Conservation (phyloP, 2,113 vertebrate species). For the Cettia cetti region DNA sequence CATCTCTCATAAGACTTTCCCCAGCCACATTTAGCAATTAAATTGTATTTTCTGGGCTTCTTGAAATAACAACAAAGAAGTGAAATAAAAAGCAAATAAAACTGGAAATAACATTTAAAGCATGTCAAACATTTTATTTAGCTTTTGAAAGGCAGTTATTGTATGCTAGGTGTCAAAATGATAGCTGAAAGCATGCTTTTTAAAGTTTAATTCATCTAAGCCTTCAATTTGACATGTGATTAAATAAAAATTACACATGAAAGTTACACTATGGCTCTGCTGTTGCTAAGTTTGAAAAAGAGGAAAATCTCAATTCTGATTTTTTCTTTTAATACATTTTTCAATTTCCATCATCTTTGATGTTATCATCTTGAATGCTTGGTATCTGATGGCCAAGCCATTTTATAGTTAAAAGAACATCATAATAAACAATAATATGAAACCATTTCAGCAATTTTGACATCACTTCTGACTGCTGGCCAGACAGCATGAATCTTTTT, state of each 20-base stretch:
- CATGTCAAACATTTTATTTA: constrained; percentile 59
- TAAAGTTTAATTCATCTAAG: constrained; percentile 61
- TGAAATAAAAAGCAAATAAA: constrained; percentile 63
- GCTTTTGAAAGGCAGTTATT: constrained; percentile 66
- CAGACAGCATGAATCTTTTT: background rate
- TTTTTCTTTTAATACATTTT: background rate
- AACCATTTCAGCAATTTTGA: background rate
- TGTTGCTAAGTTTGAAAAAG: background rate
- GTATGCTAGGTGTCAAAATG: constrained; percentile 59
- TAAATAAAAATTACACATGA: constrained; percentile 49
- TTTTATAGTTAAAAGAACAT: background rate
- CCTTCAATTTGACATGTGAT: constrained; percentile 44
- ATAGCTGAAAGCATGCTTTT: constrained; percentile 53
- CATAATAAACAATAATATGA: background rate
- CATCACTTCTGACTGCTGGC: background rate
- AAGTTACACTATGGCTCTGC: background rate
- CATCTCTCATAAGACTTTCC: constrained; percentile 19
- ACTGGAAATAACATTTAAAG: constrained; percentile 60
- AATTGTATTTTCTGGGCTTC: constrained; percentile 48
- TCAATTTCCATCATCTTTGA: background rate
- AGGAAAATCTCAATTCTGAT: background rate
- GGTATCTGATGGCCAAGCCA: background rate
- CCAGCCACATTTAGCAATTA: constrained; percentile 48
- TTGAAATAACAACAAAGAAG: constrained; percentile 40
- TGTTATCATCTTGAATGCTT: background rate